Conservation (phyloP, 2,797 vertebrate species). For the Arremon brunneinucha region DNA sequence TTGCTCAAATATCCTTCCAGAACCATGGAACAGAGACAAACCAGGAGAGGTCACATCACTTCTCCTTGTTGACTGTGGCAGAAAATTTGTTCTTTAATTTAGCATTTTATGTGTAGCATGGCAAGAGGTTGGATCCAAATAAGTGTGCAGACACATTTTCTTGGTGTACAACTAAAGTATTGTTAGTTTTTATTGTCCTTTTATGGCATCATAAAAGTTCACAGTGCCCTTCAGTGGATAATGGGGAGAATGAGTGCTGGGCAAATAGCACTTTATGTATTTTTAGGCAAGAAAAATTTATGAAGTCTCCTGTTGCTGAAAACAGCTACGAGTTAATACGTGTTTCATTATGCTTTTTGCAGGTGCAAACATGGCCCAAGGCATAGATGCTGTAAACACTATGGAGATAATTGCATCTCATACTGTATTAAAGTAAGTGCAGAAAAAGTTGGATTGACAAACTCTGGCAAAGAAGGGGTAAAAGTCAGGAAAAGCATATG, state of each 20-base stretch:
- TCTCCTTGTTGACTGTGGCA: neutral
- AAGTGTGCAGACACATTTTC: neutral
- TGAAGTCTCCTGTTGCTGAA: neutral
- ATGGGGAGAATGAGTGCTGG: neutral
- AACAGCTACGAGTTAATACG: slow-evolving; percentile 3
- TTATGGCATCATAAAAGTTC: slow-evolving; percentile 41
- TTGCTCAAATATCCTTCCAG: neutral
- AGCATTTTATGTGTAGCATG: neutral
- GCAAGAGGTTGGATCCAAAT: neutral
- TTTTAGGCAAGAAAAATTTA: slow-evolving; percentile 22
- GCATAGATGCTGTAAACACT: slow-evolving; percentile 97
- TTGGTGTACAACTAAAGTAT: slow-evolving; percentile 7
- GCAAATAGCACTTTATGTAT: neutral
- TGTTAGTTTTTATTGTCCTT: slow-evolving; percentile 50
- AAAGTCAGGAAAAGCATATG: neutral
- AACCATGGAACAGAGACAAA: neutral
- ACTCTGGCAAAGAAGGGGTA: neutral
- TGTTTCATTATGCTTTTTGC: slow-evolving; percentile 64
- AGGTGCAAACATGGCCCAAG: slow-evolving; percentile 96
- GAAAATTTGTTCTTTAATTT: neutral
- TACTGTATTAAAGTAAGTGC: slow-evolving; percentile 96
- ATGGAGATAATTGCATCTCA: slow-evolving; percentile 96
- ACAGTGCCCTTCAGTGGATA: slow-evolving; percentile 1
- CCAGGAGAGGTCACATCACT: neutral
- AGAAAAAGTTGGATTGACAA: neutral